These are phyloP conservation scores for Cynopterus sphinx DNA, from an alignment of 2,797 vertebrate genomes.

Conservation along the genomic window DNA sequence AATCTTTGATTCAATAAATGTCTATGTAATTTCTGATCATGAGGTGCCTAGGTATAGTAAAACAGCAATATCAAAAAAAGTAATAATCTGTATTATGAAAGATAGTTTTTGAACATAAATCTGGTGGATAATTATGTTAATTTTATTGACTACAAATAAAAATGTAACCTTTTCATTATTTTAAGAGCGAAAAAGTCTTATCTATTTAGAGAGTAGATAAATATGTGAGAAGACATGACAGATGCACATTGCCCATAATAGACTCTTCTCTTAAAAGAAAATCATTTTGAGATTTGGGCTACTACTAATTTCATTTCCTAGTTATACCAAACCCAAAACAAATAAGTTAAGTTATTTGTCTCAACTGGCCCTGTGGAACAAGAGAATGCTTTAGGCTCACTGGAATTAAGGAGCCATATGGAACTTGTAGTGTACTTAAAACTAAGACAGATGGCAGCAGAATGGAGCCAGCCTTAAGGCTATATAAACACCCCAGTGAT, in stretches of 20 bases:
- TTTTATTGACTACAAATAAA: not conserved
- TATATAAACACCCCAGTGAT: conserved; percentile 55
- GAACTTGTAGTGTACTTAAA: conserved; percentile 65
- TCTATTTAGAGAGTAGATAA: conserved; percentile 36
- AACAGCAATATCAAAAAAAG: not conserved
- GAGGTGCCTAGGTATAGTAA: not conserved
- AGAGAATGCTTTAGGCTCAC: conserved; percentile 53
- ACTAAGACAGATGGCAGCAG: conserved; percentile 69
- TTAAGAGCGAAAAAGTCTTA: conserved; percentile 20
- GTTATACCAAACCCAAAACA: conserved; percentile 57
- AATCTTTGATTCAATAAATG: not conserved
- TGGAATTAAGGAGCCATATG: conserved; percentile 67
- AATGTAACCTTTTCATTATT: not conserved
- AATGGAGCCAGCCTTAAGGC: conserved; percentile 59
- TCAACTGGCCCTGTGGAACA: conserved; percentile 45
- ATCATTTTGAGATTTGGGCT: not conserved
- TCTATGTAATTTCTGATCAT: not conserved
- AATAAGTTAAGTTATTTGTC: conserved; percentile 60
- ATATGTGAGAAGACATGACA: not conserved
- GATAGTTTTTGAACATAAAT: not conserved
- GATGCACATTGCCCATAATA: not conserved
- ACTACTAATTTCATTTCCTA: conserved; percentile 41
- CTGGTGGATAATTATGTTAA: not conserved
- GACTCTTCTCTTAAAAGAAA: conserved; percentile 48
- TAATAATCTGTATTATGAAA: not conserved